Evolutionary conservation across 2,113 vertebrate genomes (phyloP).

Genomic region (Sphyrna mokarran): DNA sequence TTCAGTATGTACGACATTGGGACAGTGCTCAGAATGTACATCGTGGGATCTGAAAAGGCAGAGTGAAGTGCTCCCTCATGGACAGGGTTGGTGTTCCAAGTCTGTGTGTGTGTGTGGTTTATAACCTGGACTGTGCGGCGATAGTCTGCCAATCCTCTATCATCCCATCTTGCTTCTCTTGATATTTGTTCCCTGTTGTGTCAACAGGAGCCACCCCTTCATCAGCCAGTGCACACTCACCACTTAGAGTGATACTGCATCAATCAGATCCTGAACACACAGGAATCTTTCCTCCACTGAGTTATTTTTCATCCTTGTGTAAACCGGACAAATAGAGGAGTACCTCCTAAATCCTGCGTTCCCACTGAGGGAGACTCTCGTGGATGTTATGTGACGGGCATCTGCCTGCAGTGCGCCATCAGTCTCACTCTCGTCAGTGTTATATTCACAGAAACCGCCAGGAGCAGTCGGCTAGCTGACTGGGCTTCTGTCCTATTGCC

Average conservation of each 20-base stretch:
- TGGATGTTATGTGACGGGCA: not conserved
- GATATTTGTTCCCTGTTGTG: no score
- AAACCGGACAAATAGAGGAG: not conserved
- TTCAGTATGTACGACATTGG: no score
- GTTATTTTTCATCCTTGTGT: not conserved
- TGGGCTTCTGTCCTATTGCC: not conserved
- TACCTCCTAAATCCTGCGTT: not conserved
- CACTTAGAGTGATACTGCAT: not conserved
- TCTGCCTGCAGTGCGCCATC: not conserved
- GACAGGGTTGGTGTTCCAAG: not conserved
- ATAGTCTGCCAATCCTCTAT: not conserved
- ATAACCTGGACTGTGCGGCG: no score
- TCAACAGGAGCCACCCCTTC: no score
- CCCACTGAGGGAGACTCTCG: not conserved
- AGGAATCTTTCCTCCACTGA: not conserved
- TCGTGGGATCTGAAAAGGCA: not conserved
- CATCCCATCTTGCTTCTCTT: not conserved
- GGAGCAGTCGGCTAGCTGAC: not conserved
- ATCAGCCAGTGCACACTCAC: not conserved
- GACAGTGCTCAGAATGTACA: not conserved
- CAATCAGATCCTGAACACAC: not conserved
- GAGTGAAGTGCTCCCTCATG: not conserved
- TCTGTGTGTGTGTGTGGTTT: no score
- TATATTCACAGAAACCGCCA: not conserved
- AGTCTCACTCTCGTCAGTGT: not conserved